Conservation (phyloP, 2,113 vertebrate species). For the Nerophis ophidion region DNA sequence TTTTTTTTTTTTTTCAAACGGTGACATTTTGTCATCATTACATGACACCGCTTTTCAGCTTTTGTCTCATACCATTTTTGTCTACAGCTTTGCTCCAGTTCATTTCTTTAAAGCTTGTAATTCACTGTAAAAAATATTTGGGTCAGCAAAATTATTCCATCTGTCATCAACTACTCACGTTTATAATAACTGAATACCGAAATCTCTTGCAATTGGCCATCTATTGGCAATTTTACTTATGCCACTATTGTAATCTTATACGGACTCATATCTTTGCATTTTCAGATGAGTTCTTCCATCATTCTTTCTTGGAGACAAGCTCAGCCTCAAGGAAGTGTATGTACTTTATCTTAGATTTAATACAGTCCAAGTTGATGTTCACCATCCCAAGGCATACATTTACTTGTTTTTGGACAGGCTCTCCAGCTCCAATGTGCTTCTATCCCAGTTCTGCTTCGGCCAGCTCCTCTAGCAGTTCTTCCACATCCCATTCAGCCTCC, state of each 20-base stretch:
- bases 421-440: slow-evolving; percentile 77
- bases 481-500: slow-evolving; percentile 85
- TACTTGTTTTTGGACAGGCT: slow-evolving; percentile 65
- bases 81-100: too few species aligned
- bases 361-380: not conserved
- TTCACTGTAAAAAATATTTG: too few species aligned
- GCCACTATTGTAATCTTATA: not conserved
- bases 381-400: not conserved
- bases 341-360: slow-evolving; percentile 37
- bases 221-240: not conserved
- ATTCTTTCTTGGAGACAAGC: slow-evolving; percentile 85
- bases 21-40: not conserved
- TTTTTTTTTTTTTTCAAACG: not conserved
- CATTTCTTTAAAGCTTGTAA: too few species aligned
- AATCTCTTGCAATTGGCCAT: not conserved
- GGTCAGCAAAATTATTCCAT: too few species aligned
- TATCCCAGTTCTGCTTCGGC: slow-evolving; percentile 81
- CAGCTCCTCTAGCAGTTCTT: slow-evolving; percentile 87
- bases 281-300: slow-evolving; percentile 90
- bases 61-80: too few species aligned
- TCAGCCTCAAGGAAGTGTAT: slow-evolving; percentile 86
- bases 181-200: not conserved
- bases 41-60: too few species aligned
- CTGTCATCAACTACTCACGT: too few species aligned
- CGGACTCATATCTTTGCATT: not conserved